phyloP scores from a whole-genome alignment of 2,888 invertebrate species.

The Notodonta ziczac region DNA sequence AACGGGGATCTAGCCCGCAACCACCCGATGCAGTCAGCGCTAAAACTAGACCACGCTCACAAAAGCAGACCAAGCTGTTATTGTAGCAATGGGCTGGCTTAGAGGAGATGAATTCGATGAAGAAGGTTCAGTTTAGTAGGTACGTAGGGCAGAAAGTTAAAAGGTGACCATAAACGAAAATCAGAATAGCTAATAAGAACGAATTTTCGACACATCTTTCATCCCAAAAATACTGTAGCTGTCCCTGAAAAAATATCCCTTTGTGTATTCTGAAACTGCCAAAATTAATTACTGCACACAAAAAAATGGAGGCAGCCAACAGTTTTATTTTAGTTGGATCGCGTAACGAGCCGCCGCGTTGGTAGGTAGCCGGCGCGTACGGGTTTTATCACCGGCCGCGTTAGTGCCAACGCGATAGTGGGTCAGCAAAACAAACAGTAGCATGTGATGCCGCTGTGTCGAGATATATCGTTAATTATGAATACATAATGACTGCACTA shows the following conservation, averaged over 20 bases:
- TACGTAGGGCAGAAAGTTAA: too few species aligned
- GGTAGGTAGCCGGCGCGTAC: slow-evolving; percentile 11
- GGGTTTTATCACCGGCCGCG: slow-evolving; percentile 5
- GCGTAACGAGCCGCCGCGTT: slow-evolving; percentile 27
- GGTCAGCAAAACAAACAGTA: slow-evolving; percentile 27
- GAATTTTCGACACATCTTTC: not conserved
- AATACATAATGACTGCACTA: not conserved
- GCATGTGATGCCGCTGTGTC: slow-evolving; percentile 7
- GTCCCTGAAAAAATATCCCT: not conserved
- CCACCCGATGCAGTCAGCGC: too few species aligned
- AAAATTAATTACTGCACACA: not conserved
- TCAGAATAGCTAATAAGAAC: too few species aligned
- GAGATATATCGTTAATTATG: not conserved
- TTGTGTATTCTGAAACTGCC: not conserved
- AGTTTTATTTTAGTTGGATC: slow-evolving; percentile 1
- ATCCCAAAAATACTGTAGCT: not conserved
- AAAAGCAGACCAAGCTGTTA: too few species aligned
- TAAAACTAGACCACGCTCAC: too few species aligned
- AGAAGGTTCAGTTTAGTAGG: too few species aligned
- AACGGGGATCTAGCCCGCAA: too few species aligned
- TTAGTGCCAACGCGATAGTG: slow-evolving; percentile 11
- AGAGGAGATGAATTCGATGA: too few species aligned
- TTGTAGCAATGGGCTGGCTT: too few species aligned
- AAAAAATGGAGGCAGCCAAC: not conserved
- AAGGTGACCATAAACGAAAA: too few species aligned